These are phyloP conservation scores for Thrips palmi DNA, from an alignment of 1,140 invertebrate genomes.

Conservation along the genomic window DNA sequence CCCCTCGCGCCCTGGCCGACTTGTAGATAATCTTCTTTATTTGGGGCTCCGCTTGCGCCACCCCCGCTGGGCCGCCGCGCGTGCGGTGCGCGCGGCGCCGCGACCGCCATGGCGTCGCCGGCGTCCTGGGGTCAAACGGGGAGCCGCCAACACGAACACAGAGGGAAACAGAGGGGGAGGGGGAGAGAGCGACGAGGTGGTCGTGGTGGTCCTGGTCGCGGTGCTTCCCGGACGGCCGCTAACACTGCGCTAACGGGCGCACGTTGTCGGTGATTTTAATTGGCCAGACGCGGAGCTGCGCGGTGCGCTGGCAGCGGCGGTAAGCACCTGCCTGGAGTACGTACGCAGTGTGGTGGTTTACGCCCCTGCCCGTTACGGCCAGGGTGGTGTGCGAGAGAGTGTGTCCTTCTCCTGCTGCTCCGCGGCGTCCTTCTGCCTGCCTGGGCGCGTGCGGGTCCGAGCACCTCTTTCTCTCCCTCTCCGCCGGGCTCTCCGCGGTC, in stretches of 20 bases:
- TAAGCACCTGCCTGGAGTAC: too few species aligned
- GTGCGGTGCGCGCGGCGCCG: background rate
- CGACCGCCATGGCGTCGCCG: background rate
- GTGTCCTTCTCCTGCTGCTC: too few species aligned
- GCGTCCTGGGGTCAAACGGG: background rate
- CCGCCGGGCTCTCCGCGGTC: too few species aligned
- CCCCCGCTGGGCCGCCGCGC: background rate
- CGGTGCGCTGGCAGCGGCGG: too few species aligned
- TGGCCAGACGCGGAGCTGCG: slow-evolving; percentile 1
- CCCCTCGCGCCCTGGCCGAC: too few species aligned
- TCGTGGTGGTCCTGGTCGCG: slow-evolving; percentile 7
- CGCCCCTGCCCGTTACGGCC: too few species aligned
- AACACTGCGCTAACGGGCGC: too few species aligned
- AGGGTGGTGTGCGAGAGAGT: too few species aligned
- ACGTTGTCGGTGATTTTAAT: too few species aligned
- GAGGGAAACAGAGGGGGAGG: slow-evolving; percentile 1
- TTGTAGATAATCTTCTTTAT: too few species aligned
- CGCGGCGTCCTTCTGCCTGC: too few species aligned
- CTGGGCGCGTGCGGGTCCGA: background rate
- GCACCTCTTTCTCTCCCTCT: background rate
- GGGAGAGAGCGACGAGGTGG: background rate
- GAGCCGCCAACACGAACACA: background rate
- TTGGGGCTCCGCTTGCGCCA: background rate
- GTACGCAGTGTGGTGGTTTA: too few species aligned
- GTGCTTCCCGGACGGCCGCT: background rate